These are phyloP conservation scores for Allobates femoralis DNA, from an alignment of 2,797 vertebrate species.

Conservation along the genomic window DNA sequence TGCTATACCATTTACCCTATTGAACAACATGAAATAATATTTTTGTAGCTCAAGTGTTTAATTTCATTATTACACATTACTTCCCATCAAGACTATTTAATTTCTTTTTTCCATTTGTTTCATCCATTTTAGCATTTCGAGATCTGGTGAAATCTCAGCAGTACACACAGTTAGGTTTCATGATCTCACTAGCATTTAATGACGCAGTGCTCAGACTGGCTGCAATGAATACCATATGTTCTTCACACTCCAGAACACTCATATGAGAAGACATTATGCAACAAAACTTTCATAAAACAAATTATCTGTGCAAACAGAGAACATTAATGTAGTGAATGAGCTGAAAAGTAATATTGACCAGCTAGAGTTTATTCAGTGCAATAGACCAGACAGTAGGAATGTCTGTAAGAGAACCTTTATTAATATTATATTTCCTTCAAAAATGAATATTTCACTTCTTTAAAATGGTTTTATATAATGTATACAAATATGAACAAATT, in stretches of 20 bases:
- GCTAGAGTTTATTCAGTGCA: conserved; percentile 11
- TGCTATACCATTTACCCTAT: background rate
- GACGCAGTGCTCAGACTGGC: background rate
- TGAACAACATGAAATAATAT: background rate
- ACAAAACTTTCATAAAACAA: conserved; percentile 4
- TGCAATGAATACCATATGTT: conserved; percentile 19
- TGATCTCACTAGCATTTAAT: conserved; percentile 15
- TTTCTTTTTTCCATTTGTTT: background rate
- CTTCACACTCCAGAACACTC: background rate
- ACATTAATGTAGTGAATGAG: background rate
- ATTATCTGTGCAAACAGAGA: conserved; percentile 25
- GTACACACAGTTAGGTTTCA: background rate
- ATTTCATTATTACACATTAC: background rate
- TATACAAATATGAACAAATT: background rate
- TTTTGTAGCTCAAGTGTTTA: background rate
- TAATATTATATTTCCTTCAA: background rate
- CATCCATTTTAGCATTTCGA: background rate
- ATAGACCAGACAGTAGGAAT: background rate
- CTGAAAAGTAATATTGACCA: conserved; percentile 16
- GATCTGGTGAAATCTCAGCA: background rate
- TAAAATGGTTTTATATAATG: background rate
- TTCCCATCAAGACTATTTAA: background rate
- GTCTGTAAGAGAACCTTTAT: background rate
- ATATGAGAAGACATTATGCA: conserved; percentile 3
- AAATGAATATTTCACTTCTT: background rate